These are phyloP conservation scores for Andrena praecox DNA, from an alignment of 2,888 invertebrate genomes.

Conservation along the genomic window DNA sequence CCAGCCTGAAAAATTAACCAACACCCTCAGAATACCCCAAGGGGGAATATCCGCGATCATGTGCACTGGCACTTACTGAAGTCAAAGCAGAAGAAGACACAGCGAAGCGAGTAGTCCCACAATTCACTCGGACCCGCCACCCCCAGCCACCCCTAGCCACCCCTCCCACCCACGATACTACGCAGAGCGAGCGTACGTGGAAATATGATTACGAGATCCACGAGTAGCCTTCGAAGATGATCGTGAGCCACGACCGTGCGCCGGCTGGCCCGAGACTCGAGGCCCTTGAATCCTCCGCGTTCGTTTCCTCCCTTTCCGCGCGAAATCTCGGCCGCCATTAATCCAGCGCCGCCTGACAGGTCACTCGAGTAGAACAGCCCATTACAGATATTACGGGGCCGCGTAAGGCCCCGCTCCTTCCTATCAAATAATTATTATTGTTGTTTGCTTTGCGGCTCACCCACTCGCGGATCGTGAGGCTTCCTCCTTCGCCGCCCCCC, in stretches of 20 bases:
- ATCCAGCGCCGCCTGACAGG: conserved; percentile 83
- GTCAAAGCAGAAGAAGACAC: neutral
- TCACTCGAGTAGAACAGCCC: conserved; percentile 84
- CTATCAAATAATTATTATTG: conserved; percentile 85
- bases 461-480: conserved; percentile 21
- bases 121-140: neutral
- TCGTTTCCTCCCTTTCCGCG: conserved; percentile 74
- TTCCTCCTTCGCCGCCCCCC: conserved; percentile 26
- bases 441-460: conserved; percentile 83
- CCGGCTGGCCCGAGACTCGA: conserved; percentile 43
- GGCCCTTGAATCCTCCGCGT: conserved; percentile 20
- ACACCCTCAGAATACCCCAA: no score
- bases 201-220: conserved; percentile 46
- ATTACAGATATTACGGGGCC: conserved; percentile 83
- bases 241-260: conserved; percentile 70
- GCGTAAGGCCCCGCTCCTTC: conserved; percentile 63
- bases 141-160: neutral
- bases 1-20: no score
- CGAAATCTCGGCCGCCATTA: conserved; percentile 84
- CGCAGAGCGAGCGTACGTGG: conserved; percentile 27
- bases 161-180: neutral
- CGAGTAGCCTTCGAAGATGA: conserved; percentile 21
- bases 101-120: neutral
- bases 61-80: neutral
- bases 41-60: neutral